Percentiles rank a stretch among this genome's conserved stretches.
Conservation (phyloP, 2,113 vertebrate species). For the Cryptotis parvus region DNA sequence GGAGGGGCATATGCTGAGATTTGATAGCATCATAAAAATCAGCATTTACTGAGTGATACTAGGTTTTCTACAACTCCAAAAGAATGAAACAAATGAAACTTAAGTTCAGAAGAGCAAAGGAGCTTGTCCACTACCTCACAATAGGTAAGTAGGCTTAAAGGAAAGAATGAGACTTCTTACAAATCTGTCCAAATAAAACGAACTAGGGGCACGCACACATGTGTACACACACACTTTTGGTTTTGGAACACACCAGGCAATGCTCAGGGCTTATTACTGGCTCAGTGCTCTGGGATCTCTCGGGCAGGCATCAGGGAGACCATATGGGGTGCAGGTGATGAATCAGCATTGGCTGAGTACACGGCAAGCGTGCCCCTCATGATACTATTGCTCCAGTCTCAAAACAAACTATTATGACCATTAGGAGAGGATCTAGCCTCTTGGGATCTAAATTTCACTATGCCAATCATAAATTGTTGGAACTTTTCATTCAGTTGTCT, state of each 20-base stretch:
- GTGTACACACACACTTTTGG: too few species aligned
- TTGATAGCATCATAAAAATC: not conserved
- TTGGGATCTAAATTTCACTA: not conserved
- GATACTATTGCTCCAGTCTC: too few species aligned
- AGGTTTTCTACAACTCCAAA: not conserved
- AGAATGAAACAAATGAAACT: slow-evolving; percentile 46
- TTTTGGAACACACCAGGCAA: too few species aligned
- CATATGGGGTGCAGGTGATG: too few species aligned
- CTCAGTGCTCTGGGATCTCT: too few species aligned
- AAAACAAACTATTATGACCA: too few species aligned
- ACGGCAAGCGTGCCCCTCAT: too few species aligned
- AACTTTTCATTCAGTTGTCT: slow-evolving; percentile 2
- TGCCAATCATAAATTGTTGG: slow-evolving; percentile 37
- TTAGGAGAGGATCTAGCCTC: not conserved
- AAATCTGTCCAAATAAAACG: slow-evolving; percentile 24
- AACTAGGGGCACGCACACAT: too few species aligned
- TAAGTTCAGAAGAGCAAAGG: slow-evolving; percentile 45
- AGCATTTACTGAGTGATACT: slow-evolving; percentile 19
- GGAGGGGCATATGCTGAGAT: slow-evolving; percentile 2
- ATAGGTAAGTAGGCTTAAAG: not conserved
- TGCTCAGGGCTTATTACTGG: too few species aligned
- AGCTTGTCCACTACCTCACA: slow-evolving; percentile 33
- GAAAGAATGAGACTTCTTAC: not conserved
- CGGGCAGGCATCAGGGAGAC: too few species aligned
- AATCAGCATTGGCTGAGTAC: too few species aligned